Evolutionary conservation across 2,888 invertebrate species (phyloP).

Genomic region (Craniophora ligustri): DNA sequence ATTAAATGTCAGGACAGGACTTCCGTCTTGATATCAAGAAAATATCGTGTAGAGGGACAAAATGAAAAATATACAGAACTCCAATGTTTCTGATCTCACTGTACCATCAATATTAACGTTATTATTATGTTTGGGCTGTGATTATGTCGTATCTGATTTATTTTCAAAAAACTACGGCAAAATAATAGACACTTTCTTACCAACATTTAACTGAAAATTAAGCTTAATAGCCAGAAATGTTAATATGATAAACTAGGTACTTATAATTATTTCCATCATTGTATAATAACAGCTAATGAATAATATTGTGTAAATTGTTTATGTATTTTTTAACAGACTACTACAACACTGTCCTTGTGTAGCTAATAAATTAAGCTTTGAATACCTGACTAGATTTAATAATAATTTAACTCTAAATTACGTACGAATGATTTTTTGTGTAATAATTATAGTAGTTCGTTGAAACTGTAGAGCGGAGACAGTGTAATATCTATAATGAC

Average conservation of each 20-base stretch:
- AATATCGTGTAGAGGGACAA: constrained; percentile 48
- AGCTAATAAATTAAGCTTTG: constrained; percentile 60
- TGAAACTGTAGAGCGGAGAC: constrained; percentile 40
- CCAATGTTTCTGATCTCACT: constrained; percentile 74
- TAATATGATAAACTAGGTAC: constrained; percentile 1
- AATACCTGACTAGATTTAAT: constrained; percentile 71
- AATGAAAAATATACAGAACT: constrained; percentile 64
- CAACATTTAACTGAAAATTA: not conserved
- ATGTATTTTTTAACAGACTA: constrained; percentile 35
- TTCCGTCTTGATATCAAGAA: constrained; percentile 1
- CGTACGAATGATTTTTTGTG: constrained; percentile 19
- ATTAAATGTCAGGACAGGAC: not conserved
- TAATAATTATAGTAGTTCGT: constrained; percentile 9
- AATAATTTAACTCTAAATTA: constrained; percentile 55
- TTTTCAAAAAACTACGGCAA: constrained; percentile 48
- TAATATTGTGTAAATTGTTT: constrained; percentile 45
- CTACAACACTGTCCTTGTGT: constrained; percentile 49
- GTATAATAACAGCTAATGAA: constrained; percentile 29
- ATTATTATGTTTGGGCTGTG: constrained; percentile 75
- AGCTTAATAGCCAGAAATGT: not conserved
- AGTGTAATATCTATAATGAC: constrained; percentile 28
- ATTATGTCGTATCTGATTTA: constrained; percentile 64
- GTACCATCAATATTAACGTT: constrained; percentile 65
- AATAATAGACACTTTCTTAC: constrained; percentile 20
- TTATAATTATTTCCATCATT: constrained; percentile 31